Evolutionary conservation across 2,888 invertebrate genomes (phyloP), one percentile per base, ranked within the genome.

Genomic region (Lampropteryx suffumata): DNA sequence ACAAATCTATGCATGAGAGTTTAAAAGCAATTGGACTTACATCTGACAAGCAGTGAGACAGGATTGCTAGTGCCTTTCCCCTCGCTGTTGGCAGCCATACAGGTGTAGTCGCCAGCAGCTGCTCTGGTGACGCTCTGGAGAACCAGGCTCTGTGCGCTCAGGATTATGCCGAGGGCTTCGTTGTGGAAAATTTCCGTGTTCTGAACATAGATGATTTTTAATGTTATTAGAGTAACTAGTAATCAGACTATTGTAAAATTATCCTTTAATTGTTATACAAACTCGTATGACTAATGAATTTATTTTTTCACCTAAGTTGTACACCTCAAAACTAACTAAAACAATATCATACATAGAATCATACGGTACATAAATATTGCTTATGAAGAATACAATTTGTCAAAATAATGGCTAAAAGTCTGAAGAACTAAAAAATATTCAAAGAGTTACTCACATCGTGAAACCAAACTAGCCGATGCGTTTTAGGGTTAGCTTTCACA

Each of bases 51-150:
- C 61, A 94, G 82, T 33, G 93, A 91, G 59, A 94, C 94, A 26
- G 94, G 93, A 75, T 94, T 94, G 80, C 94, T 94, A 42, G 92
- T 91, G 0, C 95, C 95, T 65, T 94, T 95, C 34, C 97, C 97
- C 79, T 97, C 96, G 50, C 94, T 93, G 83, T 97, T 97, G 50
- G 94, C 95, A 24, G 96, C 96, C 79, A 95, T 91, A 76, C 97
- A 97, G 47, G 95, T 95, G 85, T 96, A 97, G 80, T 95, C 94
- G 3, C 97, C 97, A n/a, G 96, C 96, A 24, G 95, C 95, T 53
- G 93, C 92, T 55, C 96, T 91, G 34, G 94, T 95, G 52, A 97
- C 95, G 65, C 94, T 94, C 79, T 97, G 97, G 51, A 97, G 93
- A 5, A 97, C 96, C 63, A 97, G 88, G 71, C 96, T 96, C 80